A percentile compares a stretch with the other conserved stretches of the same genome.
phyloP scores from a whole-genome alignment of 2,113 vertebrate species.

The Coracopsis vasa region DNA sequence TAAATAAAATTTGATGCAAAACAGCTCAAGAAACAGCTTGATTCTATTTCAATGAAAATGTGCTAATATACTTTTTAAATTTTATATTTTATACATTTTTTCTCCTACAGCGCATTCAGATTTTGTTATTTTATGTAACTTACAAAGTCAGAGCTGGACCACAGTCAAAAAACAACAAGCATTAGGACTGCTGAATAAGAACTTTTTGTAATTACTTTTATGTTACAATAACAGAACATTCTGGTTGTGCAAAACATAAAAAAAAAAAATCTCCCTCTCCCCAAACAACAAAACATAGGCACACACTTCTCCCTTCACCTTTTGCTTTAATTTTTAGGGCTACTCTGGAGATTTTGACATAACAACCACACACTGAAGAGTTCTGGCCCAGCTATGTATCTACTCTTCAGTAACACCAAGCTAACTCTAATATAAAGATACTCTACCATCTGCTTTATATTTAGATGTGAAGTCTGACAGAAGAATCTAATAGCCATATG shows the following conservation, averaged over 20 bases:
- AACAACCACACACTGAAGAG: not conserved
- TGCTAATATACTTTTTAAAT: not conserved
- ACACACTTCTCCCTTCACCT: not conserved
- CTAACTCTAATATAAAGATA: not conserved
- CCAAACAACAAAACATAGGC: not conserved
- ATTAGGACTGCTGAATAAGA: not conserved
- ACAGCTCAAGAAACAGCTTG: not conserved
- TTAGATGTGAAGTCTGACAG: not conserved
- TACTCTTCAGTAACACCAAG: not conserved
- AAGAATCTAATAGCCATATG: not conserved
- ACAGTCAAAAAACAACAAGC: not conserved
- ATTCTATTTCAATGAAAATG: not conserved
- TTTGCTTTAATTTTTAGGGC: not conserved
- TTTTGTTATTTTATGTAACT: not conserved
- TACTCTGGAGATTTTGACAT: not conserved
- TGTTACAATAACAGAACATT: not conserved
- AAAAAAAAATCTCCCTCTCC: fast-evolving
- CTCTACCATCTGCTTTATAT: not conserved
- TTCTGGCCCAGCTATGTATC: not conserved
- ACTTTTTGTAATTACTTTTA: not conserved
- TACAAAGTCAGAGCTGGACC: not conserved
- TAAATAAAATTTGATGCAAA: not conserved
- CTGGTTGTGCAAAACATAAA: not conserved
- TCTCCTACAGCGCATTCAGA: not conserved
- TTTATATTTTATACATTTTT: not conserved